Conservation (phyloP, 1,140 invertebrate species). For the Subanguina moxae region DNA sequence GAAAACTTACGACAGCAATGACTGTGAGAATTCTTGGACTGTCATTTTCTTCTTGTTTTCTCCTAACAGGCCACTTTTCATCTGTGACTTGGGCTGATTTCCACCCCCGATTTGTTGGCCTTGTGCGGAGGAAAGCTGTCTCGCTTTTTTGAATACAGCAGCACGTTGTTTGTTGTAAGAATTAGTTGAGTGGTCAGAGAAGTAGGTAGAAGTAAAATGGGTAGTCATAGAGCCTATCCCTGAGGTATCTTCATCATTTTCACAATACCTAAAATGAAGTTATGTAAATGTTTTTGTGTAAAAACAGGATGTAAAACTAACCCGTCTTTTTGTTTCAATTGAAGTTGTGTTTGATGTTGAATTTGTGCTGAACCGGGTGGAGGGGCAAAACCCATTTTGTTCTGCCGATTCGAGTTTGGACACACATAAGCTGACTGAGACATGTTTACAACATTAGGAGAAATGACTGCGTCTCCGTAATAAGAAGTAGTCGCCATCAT, state of each 20-base stretch:
- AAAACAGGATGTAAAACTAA: background rate
- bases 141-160: slow-evolving; percentile 30
- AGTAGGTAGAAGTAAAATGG: slow-evolving; percentile 20
- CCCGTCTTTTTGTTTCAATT: background rate
- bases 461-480: background rate
- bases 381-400: slow-evolving; percentile 2
- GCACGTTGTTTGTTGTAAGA: slow-evolving; percentile 19
- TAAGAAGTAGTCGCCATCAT: slow-evolving; percentile 1
- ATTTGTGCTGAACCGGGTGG: background rate
- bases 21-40: background rate
- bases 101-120: background rate
- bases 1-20: background rate
- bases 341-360: background rate
- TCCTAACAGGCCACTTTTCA: background rate
- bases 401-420: background rate
- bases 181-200: slow-evolving; percentile 24
- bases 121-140: slow-evolving; percentile 21
- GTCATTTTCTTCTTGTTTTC: background rate
- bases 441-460: background rate
- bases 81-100: background rate
- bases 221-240: slow-evolving; percentile 44
- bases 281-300: background rate
- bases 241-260: slow-evolving; percentile 38
- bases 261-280: slow-evolving; percentile 21
- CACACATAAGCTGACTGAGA: background rate